A percentile compares a stretch with the other conserved stretches of the same genome.
These are phyloP conservation scores for Lepidurus arcticus DNA, from an alignment of 1,140 invertebrate genomes.

Conservation along the genomic window DNA sequence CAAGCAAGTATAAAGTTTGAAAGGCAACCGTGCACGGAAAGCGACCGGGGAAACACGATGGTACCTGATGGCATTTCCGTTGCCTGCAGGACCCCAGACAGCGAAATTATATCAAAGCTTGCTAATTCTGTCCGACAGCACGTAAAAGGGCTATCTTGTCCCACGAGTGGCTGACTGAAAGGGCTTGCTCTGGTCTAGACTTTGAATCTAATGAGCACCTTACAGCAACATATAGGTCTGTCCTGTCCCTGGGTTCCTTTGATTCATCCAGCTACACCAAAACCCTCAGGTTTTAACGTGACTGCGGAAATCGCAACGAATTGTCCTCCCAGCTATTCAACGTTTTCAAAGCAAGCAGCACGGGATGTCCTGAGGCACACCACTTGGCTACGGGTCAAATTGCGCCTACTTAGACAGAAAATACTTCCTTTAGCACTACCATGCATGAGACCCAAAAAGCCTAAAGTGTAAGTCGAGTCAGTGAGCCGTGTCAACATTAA, in stretches of 20 bases:
- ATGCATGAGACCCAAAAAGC: too few relatives aligned
- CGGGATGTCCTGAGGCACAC: background rate
- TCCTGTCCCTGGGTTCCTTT: background rate
- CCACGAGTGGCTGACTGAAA: background rate
- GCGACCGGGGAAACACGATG: background rate
- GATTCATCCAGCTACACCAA: too few relatives aligned
- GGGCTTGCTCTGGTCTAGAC: slow-evolving; percentile 4
- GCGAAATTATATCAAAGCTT: background rate
- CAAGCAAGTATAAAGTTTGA: background rate
- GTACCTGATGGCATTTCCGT: slow-evolving; percentile 14
- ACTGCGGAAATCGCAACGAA: background rate
- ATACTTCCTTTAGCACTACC: too few relatives aligned
- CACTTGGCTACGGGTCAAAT: background rate
- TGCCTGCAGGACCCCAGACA: slow-evolving; percentile 9
- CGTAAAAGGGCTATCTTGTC: background rate
- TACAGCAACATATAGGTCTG: background rate
- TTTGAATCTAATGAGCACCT: background rate
- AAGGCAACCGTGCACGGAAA: background rate
- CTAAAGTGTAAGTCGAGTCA: too few relatives aligned
- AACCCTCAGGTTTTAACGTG: background rate
- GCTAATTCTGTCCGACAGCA: slow-evolving; percentile 14
- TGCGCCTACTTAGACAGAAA: background rate
- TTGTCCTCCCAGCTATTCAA: background rate
- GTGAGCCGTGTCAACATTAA: too few relatives aligned
- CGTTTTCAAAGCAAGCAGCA: background rate